Conservation (phyloP, 2,888 invertebrate species). For the Eutolmus rufibarbis region DNA sequence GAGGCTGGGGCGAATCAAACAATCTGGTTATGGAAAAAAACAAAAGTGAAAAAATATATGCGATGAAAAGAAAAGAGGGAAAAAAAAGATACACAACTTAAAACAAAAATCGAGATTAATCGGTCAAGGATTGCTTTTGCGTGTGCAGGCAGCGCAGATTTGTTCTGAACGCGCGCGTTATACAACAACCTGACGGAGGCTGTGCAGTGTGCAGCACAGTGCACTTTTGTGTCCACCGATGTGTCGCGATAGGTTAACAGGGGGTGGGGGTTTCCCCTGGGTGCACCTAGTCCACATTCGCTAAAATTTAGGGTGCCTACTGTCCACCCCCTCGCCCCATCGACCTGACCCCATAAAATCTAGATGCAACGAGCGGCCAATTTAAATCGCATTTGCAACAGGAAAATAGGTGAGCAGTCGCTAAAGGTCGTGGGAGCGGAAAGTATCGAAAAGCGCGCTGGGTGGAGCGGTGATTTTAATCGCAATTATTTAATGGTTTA, state of each 20-base stretch:
- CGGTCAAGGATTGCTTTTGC: conserved; percentile 48
- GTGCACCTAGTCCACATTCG: conserved; percentile 47
- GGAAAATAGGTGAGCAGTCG: conserved; percentile 22
- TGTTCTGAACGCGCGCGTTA: conserved; percentile 33
- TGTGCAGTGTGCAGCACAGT: neutral
- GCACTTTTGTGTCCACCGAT: conserved; percentile 43
- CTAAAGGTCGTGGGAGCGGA: conserved; percentile 33
- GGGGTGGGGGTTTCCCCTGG: neutral
- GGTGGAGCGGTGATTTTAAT: conserved; percentile 21
- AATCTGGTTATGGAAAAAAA: conserved; percentile 19
- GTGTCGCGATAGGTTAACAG: conserved; percentile 11
- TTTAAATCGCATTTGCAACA: neutral
- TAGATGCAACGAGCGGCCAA: neutral
- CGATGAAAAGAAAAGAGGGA: conserved; percentile 19
- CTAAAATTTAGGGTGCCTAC: conserved; percentile 49
- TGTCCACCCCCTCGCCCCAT: neutral
- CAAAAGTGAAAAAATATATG: neutral
- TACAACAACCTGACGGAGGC: conserved; percentile 18
- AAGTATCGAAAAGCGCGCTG: conserved; percentile 17
- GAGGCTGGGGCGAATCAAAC: conserved; percentile 46
- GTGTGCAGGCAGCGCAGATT: conserved; percentile 16
- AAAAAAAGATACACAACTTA: conserved; percentile 21
- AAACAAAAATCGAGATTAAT: conserved; percentile 46
- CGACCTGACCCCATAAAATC: neutral
- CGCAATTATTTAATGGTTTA: conserved; percentile 23